phyloP scores from a whole-genome alignment of 2,888 invertebrate species.

The Nebria salina region DNA sequence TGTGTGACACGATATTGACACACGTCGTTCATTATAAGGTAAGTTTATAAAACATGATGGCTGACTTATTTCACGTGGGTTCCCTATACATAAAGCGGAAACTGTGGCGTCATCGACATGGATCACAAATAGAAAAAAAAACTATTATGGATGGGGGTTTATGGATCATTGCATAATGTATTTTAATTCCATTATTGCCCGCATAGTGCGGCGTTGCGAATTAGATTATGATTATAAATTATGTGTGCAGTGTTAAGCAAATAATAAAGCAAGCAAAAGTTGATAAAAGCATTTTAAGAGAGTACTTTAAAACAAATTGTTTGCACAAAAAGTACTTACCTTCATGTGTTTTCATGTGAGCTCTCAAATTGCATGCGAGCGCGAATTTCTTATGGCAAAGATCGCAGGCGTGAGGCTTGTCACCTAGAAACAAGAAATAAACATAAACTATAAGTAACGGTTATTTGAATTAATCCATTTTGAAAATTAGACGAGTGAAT shows the following conservation, averaged over 20 bases:
- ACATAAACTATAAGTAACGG: not conserved
- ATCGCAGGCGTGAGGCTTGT: conserved; percentile 77
- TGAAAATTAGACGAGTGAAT: conserved; percentile 15
- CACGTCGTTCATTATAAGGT: conserved; percentile 42
- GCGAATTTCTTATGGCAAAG: conserved; percentile 78
- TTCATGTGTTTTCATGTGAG: conserved; percentile 80
- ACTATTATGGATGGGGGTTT: conserved; percentile 29
- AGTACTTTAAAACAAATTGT: too few relatives aligned
- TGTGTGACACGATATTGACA: conserved; percentile 44
- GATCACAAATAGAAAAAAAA: not conserved
- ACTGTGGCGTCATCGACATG: not conserved
- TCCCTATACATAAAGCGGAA: not conserved
- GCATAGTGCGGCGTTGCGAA: conserved; percentile 28
- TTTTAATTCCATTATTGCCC: conserved; percentile 27
- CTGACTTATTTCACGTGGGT: conserved; percentile 12
- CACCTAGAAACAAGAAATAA: conserved; percentile 65
- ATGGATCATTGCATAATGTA: conserved; percentile 33
- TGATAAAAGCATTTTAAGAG: not conserved
- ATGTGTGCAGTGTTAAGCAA: conserved; percentile 6
- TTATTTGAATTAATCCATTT: conserved; percentile 13
- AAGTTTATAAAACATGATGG: conserved; percentile 30
- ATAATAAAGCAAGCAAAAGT: not conserved
- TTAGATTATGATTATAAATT: conserved; percentile 24
- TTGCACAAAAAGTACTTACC: conserved; percentile 60
- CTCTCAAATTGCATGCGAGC: conserved; percentile 75